A percentile compares a stretch with the other conserved stretches of the same genome.
These are phyloP conservation scores for Ginglymostoma cirratum DNA, from an alignment of 2,113 vertebrate species.

Conservation along the genomic window DNA sequence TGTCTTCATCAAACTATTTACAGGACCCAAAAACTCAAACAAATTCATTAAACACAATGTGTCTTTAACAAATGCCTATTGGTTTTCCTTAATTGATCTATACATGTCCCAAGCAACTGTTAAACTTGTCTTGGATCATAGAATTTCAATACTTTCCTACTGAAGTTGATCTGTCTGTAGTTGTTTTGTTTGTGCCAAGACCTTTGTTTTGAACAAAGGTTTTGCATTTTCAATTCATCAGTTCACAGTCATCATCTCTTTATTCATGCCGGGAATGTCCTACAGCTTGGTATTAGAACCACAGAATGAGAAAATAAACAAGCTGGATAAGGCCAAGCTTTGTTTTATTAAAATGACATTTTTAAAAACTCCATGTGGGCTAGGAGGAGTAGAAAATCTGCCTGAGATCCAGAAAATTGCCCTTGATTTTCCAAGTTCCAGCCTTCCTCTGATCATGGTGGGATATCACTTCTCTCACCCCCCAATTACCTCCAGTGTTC, in stretches of 20 bases:
- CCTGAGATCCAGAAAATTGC: not conserved
- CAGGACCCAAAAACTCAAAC: not conserved
- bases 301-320: not conserved
- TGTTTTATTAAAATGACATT: not conserved
- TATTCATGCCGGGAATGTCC: not conserved
- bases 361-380: not conserved
- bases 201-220: too few relatives aligned
- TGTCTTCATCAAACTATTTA: not conserved
- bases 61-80: not conserved
- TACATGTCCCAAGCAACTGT: too few relatives aligned
- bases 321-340: not conserved
- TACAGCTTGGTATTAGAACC: not conserved
- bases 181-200: too few relatives aligned
- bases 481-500: not conserved
- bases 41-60: not conserved
- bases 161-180: too few relatives aligned
- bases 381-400: not conserved
- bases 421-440: not conserved
- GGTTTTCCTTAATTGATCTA: too few relatives aligned
- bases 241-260: too few relatives aligned
- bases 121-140: too few relatives aligned
- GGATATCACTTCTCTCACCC: not conserved
- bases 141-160: too few relatives aligned
- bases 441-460: not conserved
- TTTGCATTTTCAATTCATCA: too few relatives aligned